Evolutionary conservation across 2,113 vertebrate species (phyloP), one percentile per base, ranked within the genome.

Genomic region (Otis tarda): DNA sequence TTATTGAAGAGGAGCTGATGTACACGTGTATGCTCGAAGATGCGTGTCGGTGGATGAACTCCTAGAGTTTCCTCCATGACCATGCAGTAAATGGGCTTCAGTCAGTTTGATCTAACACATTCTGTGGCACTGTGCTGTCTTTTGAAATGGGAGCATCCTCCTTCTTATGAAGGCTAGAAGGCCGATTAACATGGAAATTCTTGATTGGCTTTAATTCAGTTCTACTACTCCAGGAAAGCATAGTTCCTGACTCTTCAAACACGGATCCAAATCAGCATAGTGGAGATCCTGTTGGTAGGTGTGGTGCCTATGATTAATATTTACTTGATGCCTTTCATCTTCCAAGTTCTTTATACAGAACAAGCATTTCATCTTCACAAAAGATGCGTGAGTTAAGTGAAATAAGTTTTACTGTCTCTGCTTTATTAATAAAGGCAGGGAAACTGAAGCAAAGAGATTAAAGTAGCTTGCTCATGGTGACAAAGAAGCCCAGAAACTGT

Each of bases 131-230:
- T 89, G 28, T 76, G 43, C 76, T 95, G 68, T 59, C 83, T 90
- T 93, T 90, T 94, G 74, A 94, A 96, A 94, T 82, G 86, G 80
- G 76, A 94, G 57, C 77, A 83, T 89, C 91, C 31, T 87, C 67
- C 63, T 96, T 91, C 92, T 91, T 89, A 69, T 47, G 81, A 88
- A 86, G 87, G n/a, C 85, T 92, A 50, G 83, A 92, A 95, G 74
- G 53, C 69, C 8, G 10, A 93, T 93, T 95, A 97, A 79, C 81
- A 45, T 79, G 91, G 87, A 78, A 79, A 89, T 92, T 94, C 74
- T 88, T 95, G 94, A 89, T 96, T 92, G 94, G 89, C 83, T 94
- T 93, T 95, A 84, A 85, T 95, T 95, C 96, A 92, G 49, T 89
- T 78, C 49, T 88, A 2, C 81, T 89, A 22, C 65, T 93, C 41